Conservation (phyloP, 2,888 invertebrate genomes). For the Yponomeuta malinellus region DNA sequence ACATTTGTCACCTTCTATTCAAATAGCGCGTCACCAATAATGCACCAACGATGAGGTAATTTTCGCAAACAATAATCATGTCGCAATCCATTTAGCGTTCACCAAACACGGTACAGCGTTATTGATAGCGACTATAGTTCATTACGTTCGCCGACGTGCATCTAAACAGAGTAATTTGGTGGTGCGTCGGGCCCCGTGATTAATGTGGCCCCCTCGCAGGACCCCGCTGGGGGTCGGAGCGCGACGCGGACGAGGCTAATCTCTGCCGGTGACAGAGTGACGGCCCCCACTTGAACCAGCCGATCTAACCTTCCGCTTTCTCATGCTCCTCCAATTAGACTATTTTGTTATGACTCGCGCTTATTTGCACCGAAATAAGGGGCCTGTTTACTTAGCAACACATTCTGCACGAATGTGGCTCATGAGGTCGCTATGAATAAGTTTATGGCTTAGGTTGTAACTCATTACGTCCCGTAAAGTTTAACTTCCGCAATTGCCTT, state of each 20-base stretch:
- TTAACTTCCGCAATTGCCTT: conserved; percentile 10
- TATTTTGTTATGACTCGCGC: conserved; percentile 7
- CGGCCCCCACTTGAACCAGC: conserved; percentile 17
- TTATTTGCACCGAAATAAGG: not conserved
- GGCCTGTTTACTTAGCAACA: not conserved
- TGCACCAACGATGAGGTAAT: not conserved
- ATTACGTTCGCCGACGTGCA: conserved; percentile 32
- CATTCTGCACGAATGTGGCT: not conserved
- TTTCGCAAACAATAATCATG: not conserved
- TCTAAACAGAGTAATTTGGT: conserved; percentile 40
- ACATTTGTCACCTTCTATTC: not conserved
- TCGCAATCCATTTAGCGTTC: conserved; percentile 3
- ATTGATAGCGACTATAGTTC: conserved; percentile 43
- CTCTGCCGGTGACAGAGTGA: conserved; percentile 34
- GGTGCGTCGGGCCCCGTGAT: conserved; percentile 32
- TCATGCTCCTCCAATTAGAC: conserved; percentile 13
- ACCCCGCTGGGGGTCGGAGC: conserved; percentile 19
- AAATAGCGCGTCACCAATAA: not conserved
- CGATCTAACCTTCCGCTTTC: conserved; percentile 8
- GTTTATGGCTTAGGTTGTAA: not conserved
- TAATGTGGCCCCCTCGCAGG: conserved; percentile 29
- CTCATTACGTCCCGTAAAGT: not conserved
- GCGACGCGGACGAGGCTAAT: conserved; percentile 22
- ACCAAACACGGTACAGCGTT: conserved; percentile 17
- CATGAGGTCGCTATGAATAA: not conserved